phyloP scores from a whole-genome alignment of 2,113 vertebrate species.

The Tetrax tetrax region DNA sequence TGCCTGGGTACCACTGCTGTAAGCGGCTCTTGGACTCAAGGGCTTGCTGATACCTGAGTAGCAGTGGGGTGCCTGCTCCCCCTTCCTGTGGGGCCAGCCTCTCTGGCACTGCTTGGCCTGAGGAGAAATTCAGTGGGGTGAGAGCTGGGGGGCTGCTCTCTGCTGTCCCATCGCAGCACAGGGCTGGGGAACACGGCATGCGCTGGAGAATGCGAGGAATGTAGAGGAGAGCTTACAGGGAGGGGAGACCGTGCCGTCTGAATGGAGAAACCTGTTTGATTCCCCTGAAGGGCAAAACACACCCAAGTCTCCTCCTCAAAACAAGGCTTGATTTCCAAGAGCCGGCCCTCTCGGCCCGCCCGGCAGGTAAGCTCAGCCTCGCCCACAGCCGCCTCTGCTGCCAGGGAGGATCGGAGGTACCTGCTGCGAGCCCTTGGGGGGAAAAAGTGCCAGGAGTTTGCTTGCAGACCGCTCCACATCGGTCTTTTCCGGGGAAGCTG shows the following conservation, averaged over 20 bases:
- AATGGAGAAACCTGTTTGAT: conserved; percentile 79
- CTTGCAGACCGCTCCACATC: background rate
- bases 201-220: conserved; percentile 67
- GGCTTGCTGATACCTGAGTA: fast-evolving
- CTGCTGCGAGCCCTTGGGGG: background rate
- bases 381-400: background rate
- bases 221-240: conserved; percentile 50
- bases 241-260: background rate
- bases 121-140: background rate
- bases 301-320: conserved; percentile 69
- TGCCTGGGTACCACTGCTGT: background rate
- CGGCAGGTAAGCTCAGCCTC: conserved; percentile 17
- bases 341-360: background rate
- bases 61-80: background rate
- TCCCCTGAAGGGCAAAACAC: conserved; percentile 68
- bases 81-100: fast-evolving
- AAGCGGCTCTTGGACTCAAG: fast-evolving
- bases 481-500: background rate
- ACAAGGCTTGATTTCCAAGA: conserved; percentile 57
- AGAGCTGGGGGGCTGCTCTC: background rate
- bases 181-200: background rate
- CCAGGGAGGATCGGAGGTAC: background rate
- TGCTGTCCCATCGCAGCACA: background rate
- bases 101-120: fast-evolving
- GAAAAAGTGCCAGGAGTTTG: background rate